A percentile compares a stretch with the other conserved stretches of the same genome.
phyloP scores from a whole-genome alignment of 2,113 vertebrate species.

The Mohoua ochrocephala region DNA sequence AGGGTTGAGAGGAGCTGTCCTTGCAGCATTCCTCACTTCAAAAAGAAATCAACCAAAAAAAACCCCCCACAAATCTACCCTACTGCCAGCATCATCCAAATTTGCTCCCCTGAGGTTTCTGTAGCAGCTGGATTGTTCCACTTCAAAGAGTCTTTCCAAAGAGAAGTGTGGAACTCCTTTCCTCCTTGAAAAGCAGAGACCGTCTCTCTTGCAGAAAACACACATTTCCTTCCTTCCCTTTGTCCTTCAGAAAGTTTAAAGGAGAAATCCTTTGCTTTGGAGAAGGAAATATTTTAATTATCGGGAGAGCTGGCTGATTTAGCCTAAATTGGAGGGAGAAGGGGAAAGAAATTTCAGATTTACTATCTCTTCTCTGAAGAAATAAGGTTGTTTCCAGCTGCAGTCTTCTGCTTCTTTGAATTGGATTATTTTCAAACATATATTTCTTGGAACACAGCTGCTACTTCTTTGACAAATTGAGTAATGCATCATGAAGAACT shows the following conservation, averaged over 20 bases:
- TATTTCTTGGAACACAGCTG: conserved; percentile 11
- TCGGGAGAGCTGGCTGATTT: neutral
- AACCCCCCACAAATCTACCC: neutral
- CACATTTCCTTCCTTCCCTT: neutral
- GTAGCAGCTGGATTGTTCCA: neutral
- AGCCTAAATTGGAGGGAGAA: neutral
- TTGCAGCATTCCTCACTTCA: neutral
- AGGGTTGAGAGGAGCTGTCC: neutral
- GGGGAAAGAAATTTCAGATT: neutral
- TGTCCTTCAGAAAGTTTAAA: neutral
- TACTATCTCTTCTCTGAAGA: neutral
- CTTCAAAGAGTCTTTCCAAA: neutral
- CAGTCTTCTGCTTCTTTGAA: neutral
- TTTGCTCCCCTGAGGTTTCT: neutral
- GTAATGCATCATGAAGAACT: conserved; percentile 16
- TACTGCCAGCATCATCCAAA: neutral
- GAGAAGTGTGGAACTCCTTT: neutral
- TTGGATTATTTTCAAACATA: neutral
- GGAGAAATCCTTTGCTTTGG: neutral
- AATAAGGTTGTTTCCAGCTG: neutral
- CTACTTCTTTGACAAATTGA: conserved; percentile 25
- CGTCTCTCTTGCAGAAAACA: neutral
- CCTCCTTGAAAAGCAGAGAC: neutral
- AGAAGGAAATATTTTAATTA: neutral
- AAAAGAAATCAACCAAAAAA: neutral